Evolutionary conservation across 2,797 vertebrate genomes (phyloP).

Genomic region (Platalea minor): DNA sequence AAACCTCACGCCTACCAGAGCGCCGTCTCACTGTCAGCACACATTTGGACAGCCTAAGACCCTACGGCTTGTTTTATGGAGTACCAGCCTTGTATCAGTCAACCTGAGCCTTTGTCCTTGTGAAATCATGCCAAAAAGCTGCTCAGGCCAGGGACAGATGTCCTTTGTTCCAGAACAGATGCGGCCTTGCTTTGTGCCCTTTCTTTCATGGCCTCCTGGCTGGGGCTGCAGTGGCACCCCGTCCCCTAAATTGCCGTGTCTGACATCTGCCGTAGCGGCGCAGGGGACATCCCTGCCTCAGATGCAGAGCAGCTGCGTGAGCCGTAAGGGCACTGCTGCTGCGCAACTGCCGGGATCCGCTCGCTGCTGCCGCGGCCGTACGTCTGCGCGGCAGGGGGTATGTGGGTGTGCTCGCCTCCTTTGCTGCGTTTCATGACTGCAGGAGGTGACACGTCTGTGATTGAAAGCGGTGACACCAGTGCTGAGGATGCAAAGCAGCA

Average conservation of each 20-base stretch:
- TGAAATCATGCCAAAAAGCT: slow-evolving; percentile 26
- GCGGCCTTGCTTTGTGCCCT: slow-evolving; percentile 51
- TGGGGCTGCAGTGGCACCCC: background rate
- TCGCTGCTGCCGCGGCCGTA: accelerated
- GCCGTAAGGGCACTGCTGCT: background rate
- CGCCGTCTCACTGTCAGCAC: background rate
- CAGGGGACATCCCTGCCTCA: background rate
- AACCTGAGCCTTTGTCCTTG: slow-evolving; percentile 62
- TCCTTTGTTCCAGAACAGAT: slow-evolving; percentile 64
- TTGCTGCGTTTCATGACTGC: background rate
- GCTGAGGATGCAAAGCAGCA: background rate
- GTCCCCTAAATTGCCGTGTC: background rate
- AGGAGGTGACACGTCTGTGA: background rate
- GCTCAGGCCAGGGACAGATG: slow-evolving; percentile 40
- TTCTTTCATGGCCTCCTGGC: background rate
- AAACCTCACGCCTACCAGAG: background rate
- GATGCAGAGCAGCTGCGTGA: background rate
- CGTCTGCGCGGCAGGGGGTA: accelerated
- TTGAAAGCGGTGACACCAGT: background rate
- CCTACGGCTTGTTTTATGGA: slow-evolving; percentile 18
- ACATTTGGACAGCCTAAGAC: background rate
- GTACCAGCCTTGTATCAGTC: slow-evolving; percentile 18
- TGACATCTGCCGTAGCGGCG: slow-evolving; percentile 23
- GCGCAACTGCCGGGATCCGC: background rate
- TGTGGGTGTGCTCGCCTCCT: background rate